Base-by-base conservation (phyloP, 1,140 invertebrate species). In the Leguminivora glycinivorella region DNA sequence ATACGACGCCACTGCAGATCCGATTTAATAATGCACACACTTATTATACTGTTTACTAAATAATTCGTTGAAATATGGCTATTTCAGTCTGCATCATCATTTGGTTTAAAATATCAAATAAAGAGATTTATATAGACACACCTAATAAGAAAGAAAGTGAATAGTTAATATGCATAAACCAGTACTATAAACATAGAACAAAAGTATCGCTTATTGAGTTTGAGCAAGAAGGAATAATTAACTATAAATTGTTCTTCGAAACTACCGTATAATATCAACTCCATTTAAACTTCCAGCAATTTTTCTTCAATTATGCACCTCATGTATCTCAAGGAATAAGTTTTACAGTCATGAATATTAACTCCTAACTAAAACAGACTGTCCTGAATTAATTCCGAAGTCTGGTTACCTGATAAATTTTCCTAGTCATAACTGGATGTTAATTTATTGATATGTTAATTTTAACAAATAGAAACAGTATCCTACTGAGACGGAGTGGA, bases 401-500 rank as follows among this genome's bases (percentile, higher is more conserved):
- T 19, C 6, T 79, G 74, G 82, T 67, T 34, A 77, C 67, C 60
- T 70, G 72, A 70, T 25, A 38, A 26, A 68, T 70, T 73, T 68
- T 68, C 70, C 19, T 74, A 71, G 22, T 71, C 58, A 71, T 73
- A 73, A 71, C 75, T 75, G 70, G 69, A 68, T 67, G 52, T 72
- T 80, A 80, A 75, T 83, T 85, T 82, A 86, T 75, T 72, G 78
- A 85, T 87, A 89, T 87, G 80, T 82, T 87, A 87, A 89, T 87
- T 82, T 86, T 85, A 81, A 86, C 82, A 82, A 78, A 83, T 85
- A 83, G 83, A 85, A 82, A 81, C 80, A 83, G 79, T 82, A 79
- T 67, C 87, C 87, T 81, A 84, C 84, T 82, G 85, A 63, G 87
- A 76, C 70, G 72, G 75, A 75, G 83, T 83, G 87, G 83, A 89